These are phyloP conservation scores for Drosophila multiciliata DNA, from an alignment of 2,888 invertebrate genomes.

Conservation along the genomic window DNA sequence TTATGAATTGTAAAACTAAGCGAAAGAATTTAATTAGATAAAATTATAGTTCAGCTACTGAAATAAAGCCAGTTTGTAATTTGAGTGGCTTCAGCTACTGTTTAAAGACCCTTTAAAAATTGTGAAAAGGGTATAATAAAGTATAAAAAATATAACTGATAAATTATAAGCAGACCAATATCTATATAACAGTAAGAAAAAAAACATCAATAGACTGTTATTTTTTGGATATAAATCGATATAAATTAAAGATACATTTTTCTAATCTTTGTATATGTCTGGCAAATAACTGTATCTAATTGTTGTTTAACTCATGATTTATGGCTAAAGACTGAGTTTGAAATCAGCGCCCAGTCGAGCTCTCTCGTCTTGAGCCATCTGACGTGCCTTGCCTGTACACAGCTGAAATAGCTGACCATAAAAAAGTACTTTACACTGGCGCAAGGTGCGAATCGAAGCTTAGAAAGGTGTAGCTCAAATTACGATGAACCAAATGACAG, in stretches of 20 bases:
- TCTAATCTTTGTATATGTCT: background rate
- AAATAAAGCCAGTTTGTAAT: slow-evolving; percentile 26
- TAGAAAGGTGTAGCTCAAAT: slow-evolving; percentile 62
- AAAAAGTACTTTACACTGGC: slow-evolving; percentile 6
- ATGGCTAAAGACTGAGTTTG: background rate
- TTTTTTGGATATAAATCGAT: too few relatives aligned
- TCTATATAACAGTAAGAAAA: too few relatives aligned
- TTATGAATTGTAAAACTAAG: background rate
- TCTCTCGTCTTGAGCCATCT: background rate
- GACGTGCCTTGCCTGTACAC: background rate
- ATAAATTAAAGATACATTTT: background rate
- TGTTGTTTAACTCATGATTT: background rate
- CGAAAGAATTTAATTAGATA: background rate
- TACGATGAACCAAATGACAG: slow-evolving; percentile 51
- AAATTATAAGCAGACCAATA: background rate
- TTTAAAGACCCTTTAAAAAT: background rate
- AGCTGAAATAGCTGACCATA: slow-evolving; percentile 22
- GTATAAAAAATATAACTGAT: background rate
- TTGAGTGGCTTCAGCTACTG: slow-evolving; percentile 40
- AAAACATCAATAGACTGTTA: too few relatives aligned
- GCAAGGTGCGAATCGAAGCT: slow-evolving; percentile 65
- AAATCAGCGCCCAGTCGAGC: background rate
- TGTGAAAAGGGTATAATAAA: background rate
- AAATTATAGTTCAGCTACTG: background rate
- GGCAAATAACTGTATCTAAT: background rate